These are phyloP conservation scores for Azorinus chamasolen DNA, from an alignment of 2,888 invertebrate genomes.

Conservation along the genomic window DNA sequence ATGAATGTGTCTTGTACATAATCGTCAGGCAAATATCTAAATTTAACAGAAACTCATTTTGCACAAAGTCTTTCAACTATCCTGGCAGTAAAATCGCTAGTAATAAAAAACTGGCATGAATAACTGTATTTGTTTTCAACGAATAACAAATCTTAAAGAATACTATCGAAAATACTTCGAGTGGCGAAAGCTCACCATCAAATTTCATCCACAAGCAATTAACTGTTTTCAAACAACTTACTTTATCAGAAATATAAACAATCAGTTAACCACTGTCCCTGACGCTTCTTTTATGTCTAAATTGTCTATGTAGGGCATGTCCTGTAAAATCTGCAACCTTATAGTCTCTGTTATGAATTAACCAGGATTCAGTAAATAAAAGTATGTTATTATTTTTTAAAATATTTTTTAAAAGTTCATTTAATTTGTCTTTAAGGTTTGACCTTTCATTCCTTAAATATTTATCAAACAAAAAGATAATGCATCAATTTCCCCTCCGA, in stretches of 20 bases:
- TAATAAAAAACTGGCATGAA: no score
- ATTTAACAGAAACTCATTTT: slow-evolving; percentile 6
- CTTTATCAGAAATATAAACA: slow-evolving; percentile 13
- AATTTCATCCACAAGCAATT: no score
- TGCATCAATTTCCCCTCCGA: no score
- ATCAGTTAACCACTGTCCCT: slow-evolving; percentile 17
- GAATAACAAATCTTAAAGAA: no score
- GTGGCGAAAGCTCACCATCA: no score
- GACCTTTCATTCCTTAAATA: slow-evolving; percentile 4
- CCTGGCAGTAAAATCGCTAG: no score
- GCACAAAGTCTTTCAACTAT: slow-evolving; percentile 5
- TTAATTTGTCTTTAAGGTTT: slow-evolving; percentile 1
- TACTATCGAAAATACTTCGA: no score
- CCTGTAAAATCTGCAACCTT: slow-evolving; percentile 7
- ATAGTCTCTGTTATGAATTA: slow-evolving; percentile 10
- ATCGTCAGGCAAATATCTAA: slow-evolving; percentile 15
- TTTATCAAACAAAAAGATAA: slow-evolving; percentile 1
- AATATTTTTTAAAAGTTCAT: neutral
- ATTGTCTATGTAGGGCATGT: slow-evolving; percentile 16
- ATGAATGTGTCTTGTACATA: neutral
- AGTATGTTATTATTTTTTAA: slow-evolving; percentile 10
- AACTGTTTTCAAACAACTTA: neutral
- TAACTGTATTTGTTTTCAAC: no score
- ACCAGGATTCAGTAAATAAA: slow-evolving; percentile 15
- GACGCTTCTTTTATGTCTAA: neutral